Percentiles rank a stretch among this genome's conserved stretches.
phyloP scores from a whole-genome alignment of 2,797 vertebrate genomes.

The Pantherophis vulpinus region DNA sequence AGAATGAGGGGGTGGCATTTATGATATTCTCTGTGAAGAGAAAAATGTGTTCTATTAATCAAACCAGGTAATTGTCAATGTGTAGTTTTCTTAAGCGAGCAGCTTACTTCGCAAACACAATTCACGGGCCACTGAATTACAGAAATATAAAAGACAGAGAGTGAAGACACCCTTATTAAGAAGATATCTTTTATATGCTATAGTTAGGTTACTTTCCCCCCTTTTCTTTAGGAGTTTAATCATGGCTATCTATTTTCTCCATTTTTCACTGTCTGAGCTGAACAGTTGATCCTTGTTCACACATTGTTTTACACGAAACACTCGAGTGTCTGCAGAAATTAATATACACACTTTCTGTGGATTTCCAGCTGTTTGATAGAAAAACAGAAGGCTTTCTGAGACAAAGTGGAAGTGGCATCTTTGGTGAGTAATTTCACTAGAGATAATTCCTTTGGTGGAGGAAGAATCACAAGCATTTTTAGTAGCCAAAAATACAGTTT shows the following conservation, averaged over 20 bases:
- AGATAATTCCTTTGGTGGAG: constrained; percentile 5
- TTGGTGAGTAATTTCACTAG: neutral
- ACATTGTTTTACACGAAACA: constrained; percentile 39
- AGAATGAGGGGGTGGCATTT: neutral
- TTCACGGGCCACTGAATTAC: constrained; percentile 26
- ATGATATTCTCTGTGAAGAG: constrained; percentile 21
- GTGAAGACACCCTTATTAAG: constrained; percentile 23
- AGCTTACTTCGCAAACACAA: constrained; percentile 26
- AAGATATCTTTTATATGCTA: constrained; percentile 27
- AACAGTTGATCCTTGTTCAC: constrained; percentile 38
- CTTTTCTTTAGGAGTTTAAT: constrained; percentile 18
- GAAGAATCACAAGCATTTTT: rapidly evolving
- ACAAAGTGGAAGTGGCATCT: neutral
- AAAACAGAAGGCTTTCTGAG: neutral
- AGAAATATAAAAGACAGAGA: constrained; percentile 28
- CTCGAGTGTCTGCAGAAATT: constrained; percentile 36
- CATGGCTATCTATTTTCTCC: neutral
- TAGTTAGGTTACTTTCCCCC: neutral
- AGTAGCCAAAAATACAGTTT: neutral
- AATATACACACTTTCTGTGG: constrained; percentile 22
- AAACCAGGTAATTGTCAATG: constrained; percentile 27
- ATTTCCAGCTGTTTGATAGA: constrained; percentile 18
- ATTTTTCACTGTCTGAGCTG: neutral
- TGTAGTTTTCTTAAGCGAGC: constrained; percentile 18
- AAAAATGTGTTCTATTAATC: neutral